phyloP scores from a whole-genome alignment of 1,140 invertebrate genomes.

The Theocolax elegans region DNA sequence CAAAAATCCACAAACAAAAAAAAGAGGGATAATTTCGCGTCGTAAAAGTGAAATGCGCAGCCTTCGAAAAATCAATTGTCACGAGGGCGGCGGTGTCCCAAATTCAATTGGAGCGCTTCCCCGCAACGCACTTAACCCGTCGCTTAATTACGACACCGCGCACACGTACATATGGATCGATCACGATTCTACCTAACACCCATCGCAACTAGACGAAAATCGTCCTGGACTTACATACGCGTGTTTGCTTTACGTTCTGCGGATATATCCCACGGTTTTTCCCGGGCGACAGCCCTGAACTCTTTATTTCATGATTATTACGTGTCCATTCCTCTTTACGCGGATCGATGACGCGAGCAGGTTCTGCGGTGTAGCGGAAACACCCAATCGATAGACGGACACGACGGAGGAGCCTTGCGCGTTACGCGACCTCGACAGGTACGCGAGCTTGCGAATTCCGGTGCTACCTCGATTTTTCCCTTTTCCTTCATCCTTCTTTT shows the following conservation, averaged over 20 bases:
- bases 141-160: neutral
- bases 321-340: conserved; percentile 32
- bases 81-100: neutral
- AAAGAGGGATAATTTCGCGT: no score
- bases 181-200: no score
- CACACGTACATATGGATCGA: no score
- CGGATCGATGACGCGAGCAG: conserved; percentile 20
- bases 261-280: no score
- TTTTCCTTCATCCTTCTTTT: conserved; percentile 43
- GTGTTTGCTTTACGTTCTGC: conserved; percentile 14
- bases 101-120: neutral
- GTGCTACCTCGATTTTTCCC: conserved; percentile 46
- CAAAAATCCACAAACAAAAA: no score
- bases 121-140: no score
- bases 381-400: conserved; percentile 40
- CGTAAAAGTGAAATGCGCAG: no score
- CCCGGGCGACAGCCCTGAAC: conserved; percentile 29
- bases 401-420: conserved; percentile 31
- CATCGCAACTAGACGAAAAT: conserved; percentile 2
- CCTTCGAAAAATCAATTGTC: neutral
- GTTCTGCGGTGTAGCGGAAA: conserved; percentile 24
- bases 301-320: conserved; percentile 41
- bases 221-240: no score
- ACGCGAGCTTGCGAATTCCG: neutral
- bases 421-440: neutral